A percentile compares a stretch with the other conserved stretches of the same genome.
Conservation (phyloP, 1,140 invertebrate genomes). For the Calycopis cecrops region DNA sequence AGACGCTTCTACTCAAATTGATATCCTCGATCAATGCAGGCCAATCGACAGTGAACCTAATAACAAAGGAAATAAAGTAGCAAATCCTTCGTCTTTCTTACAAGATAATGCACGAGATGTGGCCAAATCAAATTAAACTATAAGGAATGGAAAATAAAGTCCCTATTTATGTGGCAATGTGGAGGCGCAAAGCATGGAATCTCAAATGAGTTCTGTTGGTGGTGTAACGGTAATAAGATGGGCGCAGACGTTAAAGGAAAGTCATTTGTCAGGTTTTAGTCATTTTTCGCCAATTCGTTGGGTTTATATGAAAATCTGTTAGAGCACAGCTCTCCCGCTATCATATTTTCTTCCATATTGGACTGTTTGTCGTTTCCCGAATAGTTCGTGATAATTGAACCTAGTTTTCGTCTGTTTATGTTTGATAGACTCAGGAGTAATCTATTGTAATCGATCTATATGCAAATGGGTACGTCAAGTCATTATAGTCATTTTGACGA, state of each 20-base stretch:
- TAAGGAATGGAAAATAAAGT: constrained; percentile 23
- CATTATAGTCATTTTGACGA: too few species aligned
- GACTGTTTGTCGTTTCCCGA: too few species aligned
- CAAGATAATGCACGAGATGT: constrained; percentile 29
- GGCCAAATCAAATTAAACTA: constrained; percentile 25
- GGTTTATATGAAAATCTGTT: constrained; percentile 67
- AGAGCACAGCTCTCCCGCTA: constrained; percentile 33
- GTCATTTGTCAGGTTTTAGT: constrained; percentile 71
- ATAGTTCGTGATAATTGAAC: too few species aligned
- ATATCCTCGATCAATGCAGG: constrained; percentile 49
- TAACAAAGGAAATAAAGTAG: constrained; percentile 20
- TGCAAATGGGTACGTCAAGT: too few species aligned
- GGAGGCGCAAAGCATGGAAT: constrained; percentile 49
- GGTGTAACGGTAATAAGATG: constrained; percentile 74
- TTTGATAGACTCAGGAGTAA: too few species aligned
- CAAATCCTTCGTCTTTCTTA: constrained; percentile 20
- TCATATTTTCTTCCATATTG: constrained; percentile 8
- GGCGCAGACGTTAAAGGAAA: constrained; percentile 73
- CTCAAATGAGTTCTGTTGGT: constrained; percentile 71
- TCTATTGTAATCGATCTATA: too few species aligned
- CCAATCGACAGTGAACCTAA: constrained; percentile 40
- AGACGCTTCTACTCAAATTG: constrained; percentile 75
- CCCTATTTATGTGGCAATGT: constrained; percentile 5
- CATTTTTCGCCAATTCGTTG: constrained; percentile 67
- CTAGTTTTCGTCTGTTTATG: too few species aligned